These are phyloP conservation scores for Prunella fulvescens DNA, from an alignment of 2,113 vertebrate species.

Conservation along the genomic window DNA sequence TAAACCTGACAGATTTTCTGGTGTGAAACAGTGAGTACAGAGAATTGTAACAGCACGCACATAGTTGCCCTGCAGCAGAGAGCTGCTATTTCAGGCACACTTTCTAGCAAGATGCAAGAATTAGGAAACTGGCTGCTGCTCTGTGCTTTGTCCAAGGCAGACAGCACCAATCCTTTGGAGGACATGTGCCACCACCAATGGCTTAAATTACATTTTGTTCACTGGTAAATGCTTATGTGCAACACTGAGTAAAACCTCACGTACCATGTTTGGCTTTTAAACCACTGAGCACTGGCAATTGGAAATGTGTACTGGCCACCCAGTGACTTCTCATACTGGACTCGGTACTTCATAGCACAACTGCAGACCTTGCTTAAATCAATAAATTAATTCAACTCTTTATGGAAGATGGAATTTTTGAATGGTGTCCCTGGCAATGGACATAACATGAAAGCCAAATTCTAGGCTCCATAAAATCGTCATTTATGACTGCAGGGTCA, in stretches of 20 bases:
- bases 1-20: neutral
- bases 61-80: rapidly evolving
- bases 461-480: neutral
- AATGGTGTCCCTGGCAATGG: neutral
- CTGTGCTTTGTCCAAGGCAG: neutral
- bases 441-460: neutral
- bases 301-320: neutral
- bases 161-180: rapidly evolving
- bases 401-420: neutral
- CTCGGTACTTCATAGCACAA: neutral
- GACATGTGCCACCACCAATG: rapidly evolving
- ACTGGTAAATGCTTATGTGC: neutral
- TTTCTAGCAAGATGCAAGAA: neutral
- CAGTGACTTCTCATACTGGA: neutral
- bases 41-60: rapidly evolving
- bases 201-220: neutral
- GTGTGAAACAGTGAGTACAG: neutral
- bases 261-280: rapidly evolving
- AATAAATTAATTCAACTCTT: neutral
- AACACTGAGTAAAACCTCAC: neutral
- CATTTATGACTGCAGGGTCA: neutral
- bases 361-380: neutral
- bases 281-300: neutral
- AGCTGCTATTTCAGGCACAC: neutral
- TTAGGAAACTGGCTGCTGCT: neutral